phyloP scores from a whole-genome alignment of 1,140 invertebrate genomes.

The Trinorchestia longiramus region DNA sequence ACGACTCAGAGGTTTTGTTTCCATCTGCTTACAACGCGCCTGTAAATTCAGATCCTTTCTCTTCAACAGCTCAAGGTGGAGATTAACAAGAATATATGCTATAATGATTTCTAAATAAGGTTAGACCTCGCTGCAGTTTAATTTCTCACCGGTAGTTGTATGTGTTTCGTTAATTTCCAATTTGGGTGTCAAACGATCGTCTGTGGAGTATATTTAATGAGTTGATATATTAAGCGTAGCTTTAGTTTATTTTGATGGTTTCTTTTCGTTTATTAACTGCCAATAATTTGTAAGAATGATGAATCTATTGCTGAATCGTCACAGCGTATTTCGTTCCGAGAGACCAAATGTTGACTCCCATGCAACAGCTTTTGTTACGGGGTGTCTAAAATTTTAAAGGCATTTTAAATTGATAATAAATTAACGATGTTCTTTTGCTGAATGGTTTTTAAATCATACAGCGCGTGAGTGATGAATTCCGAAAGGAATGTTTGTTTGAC shows the following conservation, averaged over 20 bases:
- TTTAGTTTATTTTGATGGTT: not conserved
- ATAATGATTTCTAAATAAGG: not conserved
- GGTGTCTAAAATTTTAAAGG: too few species aligned
- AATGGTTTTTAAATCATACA: too few species aligned
- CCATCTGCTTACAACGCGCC: not conserved
- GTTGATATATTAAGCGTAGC: too few species aligned
- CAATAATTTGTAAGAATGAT: not conserved
- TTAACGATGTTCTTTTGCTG: too few species aligned
- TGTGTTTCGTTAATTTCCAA: not conserved
- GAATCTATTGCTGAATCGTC: not conserved
- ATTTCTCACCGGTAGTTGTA: not conserved
- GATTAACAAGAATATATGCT: not conserved
- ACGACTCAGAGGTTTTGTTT: not conserved
- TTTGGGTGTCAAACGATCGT: not conserved
- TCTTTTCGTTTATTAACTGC: not conserved
- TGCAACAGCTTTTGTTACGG: too few species aligned
- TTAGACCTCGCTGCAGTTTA: not conserved
- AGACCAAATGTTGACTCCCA: too few species aligned
- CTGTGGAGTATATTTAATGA: not conserved
- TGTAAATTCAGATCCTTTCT: not conserved
- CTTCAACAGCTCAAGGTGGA: not conserved
- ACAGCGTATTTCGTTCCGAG: too few species aligned
- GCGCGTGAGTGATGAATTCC: too few species aligned
- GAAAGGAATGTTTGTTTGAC: too few species aligned
- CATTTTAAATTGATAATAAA: too few species aligned